These are phyloP conservation scores for Himantopus leucocephalus DNA, from an alignment of 2,113 vertebrate genomes.

Conservation along the genomic window DNA sequence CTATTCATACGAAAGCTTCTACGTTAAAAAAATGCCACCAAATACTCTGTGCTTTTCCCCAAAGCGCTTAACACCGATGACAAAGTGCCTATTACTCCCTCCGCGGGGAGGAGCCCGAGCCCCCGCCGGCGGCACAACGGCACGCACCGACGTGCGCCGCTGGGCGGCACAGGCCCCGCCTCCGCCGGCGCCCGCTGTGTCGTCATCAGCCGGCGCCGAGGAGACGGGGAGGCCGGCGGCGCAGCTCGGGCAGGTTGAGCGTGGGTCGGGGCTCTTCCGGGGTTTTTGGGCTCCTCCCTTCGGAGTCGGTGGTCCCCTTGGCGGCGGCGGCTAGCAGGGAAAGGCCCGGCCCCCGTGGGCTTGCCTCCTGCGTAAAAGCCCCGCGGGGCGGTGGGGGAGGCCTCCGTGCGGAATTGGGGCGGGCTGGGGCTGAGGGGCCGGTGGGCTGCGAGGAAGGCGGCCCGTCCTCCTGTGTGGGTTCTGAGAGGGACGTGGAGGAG, in stretches of 20 bases:
- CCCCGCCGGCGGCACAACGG: neutral
- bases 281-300: rapidly evolving
- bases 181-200: neutral
- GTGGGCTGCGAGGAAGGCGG: neutral
- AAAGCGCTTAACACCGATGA: rapidly evolving
- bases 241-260: rapidly evolving
- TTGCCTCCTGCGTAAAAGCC: neutral
- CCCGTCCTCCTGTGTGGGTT: neutral
- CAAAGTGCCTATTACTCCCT: neutral
- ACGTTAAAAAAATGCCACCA: neutral
- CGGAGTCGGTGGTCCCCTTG: rapidly evolving
- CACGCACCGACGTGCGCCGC: rapidly evolving
- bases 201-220: neutral
- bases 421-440: neutral
- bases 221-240: rapidly evolving
- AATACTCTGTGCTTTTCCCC: rapidly evolving
- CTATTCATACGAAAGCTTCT: rapidly evolving
- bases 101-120: rapidly evolving
- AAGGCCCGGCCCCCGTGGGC: too few relatives aligned
- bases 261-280: rapidly evolving
- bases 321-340: too few relatives aligned
- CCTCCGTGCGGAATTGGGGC: rapidly evolving
- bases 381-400: too few relatives aligned
- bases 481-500: neutral
- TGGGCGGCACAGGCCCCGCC: neutral